phyloP scores from a whole-genome alignment of 2,888 invertebrate genomes.

The Blera fallax region DNA sequence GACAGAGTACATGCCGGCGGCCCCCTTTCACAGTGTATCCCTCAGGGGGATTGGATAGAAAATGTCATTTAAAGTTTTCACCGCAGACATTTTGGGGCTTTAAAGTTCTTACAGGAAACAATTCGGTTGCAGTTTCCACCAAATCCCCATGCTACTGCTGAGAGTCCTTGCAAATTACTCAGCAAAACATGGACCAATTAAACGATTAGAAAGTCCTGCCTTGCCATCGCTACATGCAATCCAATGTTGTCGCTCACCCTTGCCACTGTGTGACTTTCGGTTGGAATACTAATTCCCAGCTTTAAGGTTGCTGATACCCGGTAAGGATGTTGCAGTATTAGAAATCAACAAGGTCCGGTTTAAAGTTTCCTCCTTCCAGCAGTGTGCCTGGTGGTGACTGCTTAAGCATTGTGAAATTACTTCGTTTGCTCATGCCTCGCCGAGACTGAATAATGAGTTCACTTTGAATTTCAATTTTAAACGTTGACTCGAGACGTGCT shows the following conservation, averaged over 20 bases:
- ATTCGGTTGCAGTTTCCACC: neutral
- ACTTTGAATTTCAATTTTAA: neutral
- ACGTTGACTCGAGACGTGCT: neutral
- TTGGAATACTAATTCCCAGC: constrained; percentile 4
- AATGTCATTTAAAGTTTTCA: constrained; percentile 14
- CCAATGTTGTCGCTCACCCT: neutral
- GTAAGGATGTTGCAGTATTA: neutral
- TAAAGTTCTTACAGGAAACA: constrained; percentile 5
- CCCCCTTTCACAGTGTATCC: neutral
- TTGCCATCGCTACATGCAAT: neutral
- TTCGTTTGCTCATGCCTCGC: neutral
- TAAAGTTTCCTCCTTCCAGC: neutral
- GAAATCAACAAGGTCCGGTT: neutral
- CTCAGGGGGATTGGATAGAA: neutral
- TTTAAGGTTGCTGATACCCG: neutral
- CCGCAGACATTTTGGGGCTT: neutral
- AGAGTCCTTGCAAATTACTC: neutral
- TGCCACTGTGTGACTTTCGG: neutral
- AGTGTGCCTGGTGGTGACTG: neutral
- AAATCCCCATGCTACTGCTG: neutral
- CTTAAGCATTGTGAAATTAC: neutral
- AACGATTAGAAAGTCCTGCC: neutral
- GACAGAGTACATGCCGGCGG: neutral
- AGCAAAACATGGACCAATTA: constrained; percentile 24
- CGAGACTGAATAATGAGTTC: neutral